These are phyloP conservation scores for Caenorhabditis drosophilae DNA, from an alignment of 2,888 invertebrate species.

Conservation along the genomic window DNA sequence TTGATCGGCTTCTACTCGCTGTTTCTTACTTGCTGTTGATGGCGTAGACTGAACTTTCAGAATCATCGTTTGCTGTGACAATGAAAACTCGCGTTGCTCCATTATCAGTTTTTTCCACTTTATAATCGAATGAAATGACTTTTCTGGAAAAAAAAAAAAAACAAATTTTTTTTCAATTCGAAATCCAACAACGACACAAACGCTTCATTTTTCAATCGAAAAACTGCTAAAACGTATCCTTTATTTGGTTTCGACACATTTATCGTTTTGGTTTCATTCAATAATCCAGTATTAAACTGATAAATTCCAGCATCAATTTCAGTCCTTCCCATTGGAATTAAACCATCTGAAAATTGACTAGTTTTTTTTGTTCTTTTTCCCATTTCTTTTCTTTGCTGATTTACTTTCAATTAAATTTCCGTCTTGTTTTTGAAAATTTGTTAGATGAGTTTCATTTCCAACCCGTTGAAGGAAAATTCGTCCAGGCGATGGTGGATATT, in stretches of 20 bases:
- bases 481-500: constrained; percentile 33
- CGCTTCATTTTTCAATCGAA: constrained; percentile 34
- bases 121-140: constrained; percentile 42
- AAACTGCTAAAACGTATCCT: constrained; percentile 54
- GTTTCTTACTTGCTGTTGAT: constrained; percentile 35
- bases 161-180: not conserved
- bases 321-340: constrained; percentile 32
- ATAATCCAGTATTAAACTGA: constrained; percentile 25
- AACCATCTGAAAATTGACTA: constrained; percentile 17
- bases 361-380: too few relatives aligned
- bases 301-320: constrained; percentile 44
- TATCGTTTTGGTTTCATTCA: constrained; percentile 24
- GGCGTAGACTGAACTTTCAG: constrained; percentile 37
- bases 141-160: constrained; percentile 12
- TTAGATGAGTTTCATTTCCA: constrained; percentile 39
- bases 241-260: constrained; percentile 40
- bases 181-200: constrained; percentile 6
- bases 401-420: constrained; percentile 26
- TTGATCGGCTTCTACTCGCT: too few relatives aligned
- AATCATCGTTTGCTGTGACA: constrained; percentile 37
- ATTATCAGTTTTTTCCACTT: constrained; percentile 58
- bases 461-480: constrained; percentile 43
- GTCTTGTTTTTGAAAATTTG: constrained; percentile 23
- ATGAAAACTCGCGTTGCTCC: constrained; percentile 57
- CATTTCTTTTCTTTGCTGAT: too few relatives aligned